A percentile compares a stretch with the other conserved stretches of the same genome.
phyloP scores from a whole-genome alignment of 2,797 vertebrate species.

The Hoplostethus atlanticus region DNA sequence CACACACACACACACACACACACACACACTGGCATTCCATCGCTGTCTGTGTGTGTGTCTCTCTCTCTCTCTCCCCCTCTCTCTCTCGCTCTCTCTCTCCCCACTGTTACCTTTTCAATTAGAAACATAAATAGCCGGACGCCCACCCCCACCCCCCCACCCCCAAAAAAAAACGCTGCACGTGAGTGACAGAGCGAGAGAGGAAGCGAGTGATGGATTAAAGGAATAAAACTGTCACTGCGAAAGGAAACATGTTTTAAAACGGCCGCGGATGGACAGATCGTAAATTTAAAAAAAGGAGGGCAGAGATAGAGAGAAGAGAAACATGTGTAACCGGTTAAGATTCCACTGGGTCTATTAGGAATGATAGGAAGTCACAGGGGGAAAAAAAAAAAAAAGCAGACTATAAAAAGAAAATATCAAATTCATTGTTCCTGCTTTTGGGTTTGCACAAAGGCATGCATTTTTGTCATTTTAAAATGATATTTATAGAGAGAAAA shows the following conservation, averaged over 20 bases:
- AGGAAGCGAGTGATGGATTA: slow-evolving; percentile 72
- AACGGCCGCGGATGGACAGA: slow-evolving; percentile 37
- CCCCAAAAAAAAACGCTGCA: slow-evolving; percentile 12
- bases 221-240: slow-evolving; percentile 72
- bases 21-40: slow-evolving; percentile 65
- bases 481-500: neutral
- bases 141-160: neutral
- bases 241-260: slow-evolving; percentile 52
- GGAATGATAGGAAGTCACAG: slow-evolving; percentile 32
- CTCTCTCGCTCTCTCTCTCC: slow-evolving; percentile 7
- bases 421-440: neutral
- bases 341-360: slow-evolving; percentile 56
- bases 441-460: too few relatives aligned
- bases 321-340: slow-evolving; percentile 66
- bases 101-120: slow-evolving; percentile 65
- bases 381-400: slow-evolving; percentile 2
- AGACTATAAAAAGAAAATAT: slow-evolving; percentile 1
- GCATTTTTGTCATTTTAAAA: too few relatives aligned
- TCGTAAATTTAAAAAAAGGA: slow-evolving; percentile 23
- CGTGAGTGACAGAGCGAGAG: slow-evolving; percentile 26
- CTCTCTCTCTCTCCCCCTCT: slow-evolving; percentile 14
- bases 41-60: slow-evolving; percentile 21
- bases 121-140: slow-evolving; percentile 61
- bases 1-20: slow-evolving; percentile 16
- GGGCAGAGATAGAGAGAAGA: slow-evolving; percentile 32